Percentiles rank a stretch among this genome's conserved stretches.
Evolutionary conservation across 92 coral and sea anemone genomes (phyloP).

Genomic region (Diadumene lineata): DNA sequence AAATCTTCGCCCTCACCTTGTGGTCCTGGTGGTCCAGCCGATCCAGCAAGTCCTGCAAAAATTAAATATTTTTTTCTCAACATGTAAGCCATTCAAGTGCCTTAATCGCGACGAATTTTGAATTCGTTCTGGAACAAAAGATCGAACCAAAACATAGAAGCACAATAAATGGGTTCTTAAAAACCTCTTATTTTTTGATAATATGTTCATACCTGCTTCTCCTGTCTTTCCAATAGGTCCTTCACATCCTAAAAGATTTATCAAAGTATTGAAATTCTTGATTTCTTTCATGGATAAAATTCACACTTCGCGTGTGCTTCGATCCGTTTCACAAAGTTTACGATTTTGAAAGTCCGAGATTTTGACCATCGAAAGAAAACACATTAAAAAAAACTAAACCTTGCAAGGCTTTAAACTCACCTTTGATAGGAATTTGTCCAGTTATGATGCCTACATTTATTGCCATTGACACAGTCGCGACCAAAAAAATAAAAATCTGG

Average conservation of each 20-base stretch:
- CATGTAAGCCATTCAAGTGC: background rate
- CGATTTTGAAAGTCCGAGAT: no score
- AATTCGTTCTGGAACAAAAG: conserved; percentile 6
- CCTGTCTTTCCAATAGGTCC: conserved; percentile 85
- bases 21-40: conserved; percentile 58
- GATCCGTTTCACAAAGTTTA: background rate
- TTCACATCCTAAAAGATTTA: conserved; percentile 59
- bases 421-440: conserved; percentile 76
- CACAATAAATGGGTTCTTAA: background rate
- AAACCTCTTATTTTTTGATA: background rate
- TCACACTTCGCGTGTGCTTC: background rate
- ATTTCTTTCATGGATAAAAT: background rate
- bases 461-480: conserved; percentile 83
- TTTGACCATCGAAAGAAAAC: no score
- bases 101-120: background rate
- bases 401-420: conserved; percentile 26
- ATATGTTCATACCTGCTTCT: conserved; percentile 43
- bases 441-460: conserved; percentile 75
- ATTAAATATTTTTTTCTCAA: no score
- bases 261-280: background rate
- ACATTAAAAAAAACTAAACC: background rate
- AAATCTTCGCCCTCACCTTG: conserved; percentile 41
- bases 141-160: background rate
- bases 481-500: conserved; percentile 74
- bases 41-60: conserved; percentile 62